Evolutionary conservation across 2,797 vertebrate species (phyloP), one percentile per base, ranked within the genome.

Genomic region (Cyprinodon diabolis): DNA sequence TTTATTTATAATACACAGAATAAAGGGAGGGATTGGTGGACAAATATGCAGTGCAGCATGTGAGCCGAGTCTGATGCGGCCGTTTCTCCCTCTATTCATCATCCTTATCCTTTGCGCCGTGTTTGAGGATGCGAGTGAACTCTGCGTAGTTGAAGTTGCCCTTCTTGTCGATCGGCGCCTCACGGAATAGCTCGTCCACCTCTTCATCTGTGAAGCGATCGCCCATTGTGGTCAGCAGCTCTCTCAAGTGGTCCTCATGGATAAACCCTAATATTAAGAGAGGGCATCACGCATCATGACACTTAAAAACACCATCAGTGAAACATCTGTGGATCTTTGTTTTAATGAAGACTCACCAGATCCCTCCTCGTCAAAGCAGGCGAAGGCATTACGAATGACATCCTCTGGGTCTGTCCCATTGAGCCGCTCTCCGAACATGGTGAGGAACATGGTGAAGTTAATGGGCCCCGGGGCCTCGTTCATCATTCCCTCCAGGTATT

Each of bases 391-490:
- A 84, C 98, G 96, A 90, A 99, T 99, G 78, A 99, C 98, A 0
- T 99, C 98, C 88, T 99, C 98, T 0, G 98, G 98, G 90, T 99
- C 98, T 0, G 98, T 99, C 69, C 98, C 98, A 0, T 99, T 99
- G 75, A 99, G 96, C 89, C 98, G 95, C 89, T 99, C 98, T 82
- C 98, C 98, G 0, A 99, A 99, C 98, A 99, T 99, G 77, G 98
- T 99, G 90, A 99, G 97, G 94, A 99, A 99, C 98, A 99, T 99
- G 84, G 98, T 99, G 94, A 99, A 99, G 94, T 99, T 99, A 89
- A 99, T 99, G 89, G 98, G 98, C 21, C 98, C 98, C 0, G 98
- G 98, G 0, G 98, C 98, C 91, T 99, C 98, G 0, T 96, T 97
- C 98, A 99, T 99, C 98, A 99, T 99, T 17, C 95, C 98, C 86